These are phyloP conservation scores for Galbula dea DNA, from an alignment of 2,113 vertebrate genomes.

Conservation along the genomic window DNA sequence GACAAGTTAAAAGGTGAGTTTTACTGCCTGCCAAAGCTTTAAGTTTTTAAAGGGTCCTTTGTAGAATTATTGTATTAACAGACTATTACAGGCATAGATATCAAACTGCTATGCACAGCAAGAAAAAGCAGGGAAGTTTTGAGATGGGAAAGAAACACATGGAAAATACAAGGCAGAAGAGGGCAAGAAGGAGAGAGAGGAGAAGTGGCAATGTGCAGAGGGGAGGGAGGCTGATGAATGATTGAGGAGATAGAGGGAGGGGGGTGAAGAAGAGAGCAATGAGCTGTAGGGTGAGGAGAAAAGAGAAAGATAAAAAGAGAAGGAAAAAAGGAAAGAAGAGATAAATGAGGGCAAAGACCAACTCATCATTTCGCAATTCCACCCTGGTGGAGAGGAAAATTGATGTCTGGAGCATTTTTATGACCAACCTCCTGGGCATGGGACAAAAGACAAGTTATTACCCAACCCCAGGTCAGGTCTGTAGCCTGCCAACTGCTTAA, in stretches of 20 bases:
- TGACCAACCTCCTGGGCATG: constrained; percentile 42
- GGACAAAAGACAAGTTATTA: constrained; percentile 66
- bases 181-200: neutral
- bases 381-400: constrained; percentile 33
- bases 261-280: neutral
- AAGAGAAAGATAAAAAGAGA: constrained; percentile 33
- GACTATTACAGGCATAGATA: neutral
- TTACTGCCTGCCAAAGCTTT: constrained; percentile 8
- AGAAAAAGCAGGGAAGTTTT: neutral
- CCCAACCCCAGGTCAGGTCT: constrained; percentile 51
- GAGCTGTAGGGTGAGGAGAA: neutral
- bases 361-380: constrained; percentile 56
- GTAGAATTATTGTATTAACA: constrained; percentile 15
- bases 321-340: constrained; percentile 28
- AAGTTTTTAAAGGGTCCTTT: constrained; percentile 11
- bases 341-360: constrained; percentile 64
- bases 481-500: constrained; percentile 38
- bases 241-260: neutral
- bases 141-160: neutral
- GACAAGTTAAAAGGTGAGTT: constrained; percentile 30
- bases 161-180: neutral
- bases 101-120: constrained; percentile 1
- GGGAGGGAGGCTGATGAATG: neutral
- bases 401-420: constrained; percentile 59
- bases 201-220: neutral